Evolutionary conservation across 1,140 invertebrate genomes (phyloP).

Genomic region (Drosophila baimaii): DNA sequence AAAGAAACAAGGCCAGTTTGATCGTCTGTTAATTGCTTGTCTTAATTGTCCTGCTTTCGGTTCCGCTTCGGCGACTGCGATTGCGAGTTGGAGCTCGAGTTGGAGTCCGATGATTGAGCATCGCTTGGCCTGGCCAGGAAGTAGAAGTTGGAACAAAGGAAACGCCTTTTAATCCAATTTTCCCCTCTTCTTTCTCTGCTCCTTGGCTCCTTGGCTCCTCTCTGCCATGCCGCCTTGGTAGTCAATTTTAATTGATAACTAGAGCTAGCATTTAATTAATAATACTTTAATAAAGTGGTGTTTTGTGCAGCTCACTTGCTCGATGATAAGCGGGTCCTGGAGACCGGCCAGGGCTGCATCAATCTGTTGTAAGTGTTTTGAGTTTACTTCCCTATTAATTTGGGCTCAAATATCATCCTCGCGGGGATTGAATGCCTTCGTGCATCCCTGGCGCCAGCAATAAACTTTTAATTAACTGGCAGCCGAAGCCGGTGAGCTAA

Average conservation of each 20-base stretch:
- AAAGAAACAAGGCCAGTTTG: constrained; percentile 60
- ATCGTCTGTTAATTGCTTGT: constrained; percentile 77
- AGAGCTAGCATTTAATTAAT: constrained; percentile 61
- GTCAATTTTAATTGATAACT: constrained; percentile 61
- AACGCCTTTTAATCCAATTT: constrained; percentile 29
- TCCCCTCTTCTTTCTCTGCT: not conserved
- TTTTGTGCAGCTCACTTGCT: constrained; percentile 35
- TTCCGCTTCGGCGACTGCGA: too few species aligned
- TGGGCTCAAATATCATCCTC: not conserved
- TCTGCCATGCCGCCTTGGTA: constrained; percentile 28
- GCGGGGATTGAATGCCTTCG: not conserved
- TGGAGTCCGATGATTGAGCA: constrained; percentile 19
- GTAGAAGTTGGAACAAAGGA: constrained; percentile 19
- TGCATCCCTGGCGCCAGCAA: constrained; percentile 33
- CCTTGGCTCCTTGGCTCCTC: not conserved
- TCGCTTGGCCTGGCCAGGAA: constrained; percentile 5
- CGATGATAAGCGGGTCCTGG: constrained; percentile 5
- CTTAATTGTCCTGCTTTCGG: constrained; percentile 76
- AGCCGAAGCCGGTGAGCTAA: constrained; percentile 36
- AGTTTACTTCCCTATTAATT: not conserved
- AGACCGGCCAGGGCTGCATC: constrained; percentile 29
- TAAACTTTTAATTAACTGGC: constrained; percentile 67
- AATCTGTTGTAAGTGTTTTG: not conserved
- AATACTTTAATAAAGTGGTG: constrained; percentile 55
- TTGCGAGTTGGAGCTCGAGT: constrained; percentile 2